These are phyloP conservation scores for Hydrophis major DNA, from an alignment of 2,797 vertebrate genomes.

Conservation along the genomic window DNA sequence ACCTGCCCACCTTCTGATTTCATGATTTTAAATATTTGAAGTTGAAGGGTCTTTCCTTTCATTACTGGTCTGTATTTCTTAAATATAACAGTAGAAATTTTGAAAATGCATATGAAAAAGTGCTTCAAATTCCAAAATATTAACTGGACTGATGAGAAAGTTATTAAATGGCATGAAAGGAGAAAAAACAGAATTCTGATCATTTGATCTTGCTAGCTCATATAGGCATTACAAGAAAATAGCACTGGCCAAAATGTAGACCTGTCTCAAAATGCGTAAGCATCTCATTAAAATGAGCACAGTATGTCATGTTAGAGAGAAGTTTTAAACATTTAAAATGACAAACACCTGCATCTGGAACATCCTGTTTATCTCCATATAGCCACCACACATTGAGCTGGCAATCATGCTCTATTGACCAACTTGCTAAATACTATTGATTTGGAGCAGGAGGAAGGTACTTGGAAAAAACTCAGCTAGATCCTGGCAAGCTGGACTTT, in stretches of 20 bases:
- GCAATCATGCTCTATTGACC: background rate
- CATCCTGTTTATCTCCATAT: background rate
- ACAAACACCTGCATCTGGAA: background rate
- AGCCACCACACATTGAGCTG: background rate
- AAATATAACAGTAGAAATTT: background rate
- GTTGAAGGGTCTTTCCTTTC: background rate
- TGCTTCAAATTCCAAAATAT: conserved; percentile 1
- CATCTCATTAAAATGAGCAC: background rate
- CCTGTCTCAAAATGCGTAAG: background rate
- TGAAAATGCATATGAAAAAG: background rate
- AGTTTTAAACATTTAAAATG: background rate
- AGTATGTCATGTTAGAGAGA: background rate
- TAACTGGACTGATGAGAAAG: conserved; percentile 29
- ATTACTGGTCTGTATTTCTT: background rate
- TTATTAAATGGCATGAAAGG: conserved; percentile 26
- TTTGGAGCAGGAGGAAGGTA: background rate
- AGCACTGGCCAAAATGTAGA: background rate
- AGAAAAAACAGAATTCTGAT: conserved; percentile 31
- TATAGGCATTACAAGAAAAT: background rate
- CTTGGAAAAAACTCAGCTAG: background rate
- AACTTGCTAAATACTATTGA: background rate
- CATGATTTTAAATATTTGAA: background rate
- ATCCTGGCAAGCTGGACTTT: background rate
- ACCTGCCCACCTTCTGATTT: conserved; percentile 56
- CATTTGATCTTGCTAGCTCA: background rate